Evolutionary conservation across 2,888 invertebrate genomes (phyloP).

Genomic region (Peribatodes rhomboidaria): DNA sequence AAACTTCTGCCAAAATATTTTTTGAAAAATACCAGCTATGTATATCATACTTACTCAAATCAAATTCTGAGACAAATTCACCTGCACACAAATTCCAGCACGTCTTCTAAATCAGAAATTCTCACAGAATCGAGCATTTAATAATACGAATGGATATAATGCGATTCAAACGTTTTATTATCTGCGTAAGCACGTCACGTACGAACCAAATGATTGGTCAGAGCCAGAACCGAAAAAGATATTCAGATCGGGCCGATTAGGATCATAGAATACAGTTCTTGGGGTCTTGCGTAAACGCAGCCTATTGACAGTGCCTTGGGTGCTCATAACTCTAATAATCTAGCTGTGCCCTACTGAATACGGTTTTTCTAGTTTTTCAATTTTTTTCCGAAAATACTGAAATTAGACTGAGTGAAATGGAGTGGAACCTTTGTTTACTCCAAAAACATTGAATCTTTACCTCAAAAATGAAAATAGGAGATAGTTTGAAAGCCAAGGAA

Average conservation of each 20-base stretch:
- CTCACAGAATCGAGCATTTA: constrained; percentile 84
- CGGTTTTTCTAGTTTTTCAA: no score
- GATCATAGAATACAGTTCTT: constrained; percentile 16
- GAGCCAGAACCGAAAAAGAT: constrained; percentile 81
- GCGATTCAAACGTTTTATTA: constrained; percentile 82
- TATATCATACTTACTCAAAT: not conserved
- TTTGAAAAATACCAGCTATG: no score
- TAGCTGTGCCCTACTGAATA: no score
- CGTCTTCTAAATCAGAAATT: constrained; percentile 76
- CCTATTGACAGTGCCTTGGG: not conserved
- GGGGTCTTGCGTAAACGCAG: not conserved
- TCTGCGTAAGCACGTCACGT: constrained; percentile 83
- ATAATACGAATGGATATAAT: constrained; percentile 82
- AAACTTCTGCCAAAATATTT: no score
- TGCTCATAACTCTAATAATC: no score
- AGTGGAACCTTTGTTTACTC: no score
- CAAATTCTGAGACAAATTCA: constrained; percentile 18
- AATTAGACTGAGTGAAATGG: no score
- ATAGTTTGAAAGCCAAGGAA: no score
- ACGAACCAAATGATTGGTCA: constrained; percentile 79
- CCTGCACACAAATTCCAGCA: constrained; percentile 65
- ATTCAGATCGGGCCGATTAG: constrained; percentile 81
- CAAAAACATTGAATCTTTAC: no score
- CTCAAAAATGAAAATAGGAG: no score
- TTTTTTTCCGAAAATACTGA: no score